phyloP scores from a whole-genome alignment of 2,888 invertebrate genomes.

The Venustoraphidia nigricollis region DNA sequence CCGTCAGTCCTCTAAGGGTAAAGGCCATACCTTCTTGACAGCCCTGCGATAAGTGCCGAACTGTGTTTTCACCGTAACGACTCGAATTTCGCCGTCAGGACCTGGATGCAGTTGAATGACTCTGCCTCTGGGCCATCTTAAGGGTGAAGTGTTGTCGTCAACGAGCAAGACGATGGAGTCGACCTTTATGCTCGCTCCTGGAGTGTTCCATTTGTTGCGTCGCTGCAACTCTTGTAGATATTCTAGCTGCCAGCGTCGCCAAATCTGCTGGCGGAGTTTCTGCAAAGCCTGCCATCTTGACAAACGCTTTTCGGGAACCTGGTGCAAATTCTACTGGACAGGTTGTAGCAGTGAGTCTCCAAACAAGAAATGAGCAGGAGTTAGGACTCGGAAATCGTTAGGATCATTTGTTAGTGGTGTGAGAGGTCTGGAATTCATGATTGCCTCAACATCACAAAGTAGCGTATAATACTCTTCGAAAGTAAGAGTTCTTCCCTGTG shows the following conservation, averaged over 20 bases:
- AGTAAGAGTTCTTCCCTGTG: too few species aligned
- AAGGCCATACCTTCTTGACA: neutral
- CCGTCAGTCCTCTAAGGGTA: slow-evolving; percentile 1
- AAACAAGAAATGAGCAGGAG: slow-evolving; percentile 18
- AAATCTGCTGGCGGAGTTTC: slow-evolving; percentile 9
- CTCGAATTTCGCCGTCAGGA: slow-evolving; percentile 9
- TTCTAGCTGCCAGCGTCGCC: too few species aligned
- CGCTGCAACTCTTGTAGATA: neutral
- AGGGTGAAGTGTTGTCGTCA: slow-evolving; percentile 8
- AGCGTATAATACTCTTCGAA: slow-evolving; percentile 14
- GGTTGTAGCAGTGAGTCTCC: slow-evolving; percentile 12
- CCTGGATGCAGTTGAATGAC: slow-evolving; percentile 10
- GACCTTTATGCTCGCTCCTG: slow-evolving; percentile 4
- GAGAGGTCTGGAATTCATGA: slow-evolving; percentile 13
- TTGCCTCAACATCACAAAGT: slow-evolving; percentile 12
- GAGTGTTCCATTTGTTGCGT: neutral
- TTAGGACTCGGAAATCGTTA: slow-evolving; percentile 13
- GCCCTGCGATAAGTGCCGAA: neutral
- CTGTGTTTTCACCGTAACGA: slow-evolving; percentile 11
- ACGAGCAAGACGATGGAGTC: slow-evolving; percentile 11
- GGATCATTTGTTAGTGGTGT: slow-evolving; percentile 11
- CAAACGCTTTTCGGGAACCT: slow-evolving; percentile 9
- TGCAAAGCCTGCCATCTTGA: slow-evolving; percentile 13
- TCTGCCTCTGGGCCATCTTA: slow-evolving; percentile 11
- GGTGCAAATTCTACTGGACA: slow-evolving; percentile 9